Evolutionary conservation across 1,140 invertebrate genomes (phyloP), one percentile per base, ranked within the genome.

Genomic region (Chironomus tepperi): DNA sequence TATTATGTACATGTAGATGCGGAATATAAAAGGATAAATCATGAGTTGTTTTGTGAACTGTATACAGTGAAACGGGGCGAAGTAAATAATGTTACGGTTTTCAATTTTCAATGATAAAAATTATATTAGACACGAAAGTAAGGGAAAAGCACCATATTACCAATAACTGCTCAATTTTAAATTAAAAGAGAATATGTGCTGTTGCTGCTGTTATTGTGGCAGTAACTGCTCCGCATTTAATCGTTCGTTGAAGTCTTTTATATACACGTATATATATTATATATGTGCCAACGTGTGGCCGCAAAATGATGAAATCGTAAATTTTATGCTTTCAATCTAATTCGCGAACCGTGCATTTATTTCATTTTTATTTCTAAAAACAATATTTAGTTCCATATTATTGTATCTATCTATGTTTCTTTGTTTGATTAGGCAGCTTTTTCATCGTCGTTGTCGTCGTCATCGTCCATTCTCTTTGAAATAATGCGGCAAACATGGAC

Each of bases 1-100:
- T 34, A 70, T 21, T 18, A 18, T 18, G 19, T 19, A 18, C 7
- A 57, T 19, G 18, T 19, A 70, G 16, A 70, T 21, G 65, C 65
- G 65, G 65, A 70, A 70, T 21, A 70, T 16, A 70, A 70, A 57
- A 70, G 65, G 65, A 70, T 70, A 70, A 70, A 70, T 70, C 65
- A 70, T 70, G 65, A 57, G 12, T 5, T 57, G 47, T 57, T n/a
- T 57, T 57, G 12, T 57, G 47, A 57, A n/a, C 12, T 57, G n/a
- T 57, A 57, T 57, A 57, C 47, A 12, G 12, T 57, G 47, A 15
- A 57, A 57, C 47, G 47, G 47, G 47, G 7, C 47, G 47, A 57
- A 57, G 47, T 57, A 57, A 57, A 57, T 57, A 57, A 57, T 57
- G 47, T 57, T 57, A 57, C 47, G 47, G 47, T 57, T 57, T 57